These are phyloP conservation scores for Pachyrhynchus sulphureomaculatus DNA, from an alignment of 1,140 invertebrate species.

Conservation along the genomic window DNA sequence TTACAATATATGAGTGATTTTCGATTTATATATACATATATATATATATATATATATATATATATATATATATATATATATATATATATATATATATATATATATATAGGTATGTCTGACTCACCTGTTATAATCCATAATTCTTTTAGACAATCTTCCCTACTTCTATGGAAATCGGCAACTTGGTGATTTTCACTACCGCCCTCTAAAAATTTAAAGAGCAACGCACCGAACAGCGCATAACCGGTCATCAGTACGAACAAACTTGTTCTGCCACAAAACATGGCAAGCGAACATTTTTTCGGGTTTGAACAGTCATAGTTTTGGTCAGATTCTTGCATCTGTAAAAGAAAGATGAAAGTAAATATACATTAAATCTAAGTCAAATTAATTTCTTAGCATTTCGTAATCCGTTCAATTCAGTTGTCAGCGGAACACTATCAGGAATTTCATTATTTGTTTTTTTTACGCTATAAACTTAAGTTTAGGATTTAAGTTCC, in stretches of 20 bases:
- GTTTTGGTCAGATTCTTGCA: constrained; percentile 36
- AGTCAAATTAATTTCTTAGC: not conserved
- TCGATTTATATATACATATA: too few species aligned
- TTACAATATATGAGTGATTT: too few species aligned
- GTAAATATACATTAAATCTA: not conserved
- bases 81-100: too few species aligned
- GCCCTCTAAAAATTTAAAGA: constrained; percentile 61
- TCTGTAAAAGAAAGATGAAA: constrained; percentile 38
- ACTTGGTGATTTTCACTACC: constrained; percentile 55
- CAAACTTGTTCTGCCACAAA: constrained; percentile 57
- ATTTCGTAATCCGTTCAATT: too few species aligned
- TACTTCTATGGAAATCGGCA: constrained; percentile 56
- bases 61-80: too few species aligned
- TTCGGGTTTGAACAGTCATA: constrained; percentile 17
- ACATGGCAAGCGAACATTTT: constrained; percentile 40
- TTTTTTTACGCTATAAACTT: too few species aligned
- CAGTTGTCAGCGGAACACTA: too few species aligned
- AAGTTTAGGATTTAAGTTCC: too few species aligned
- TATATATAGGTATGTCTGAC: too few species aligned
- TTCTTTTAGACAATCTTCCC: constrained; percentile 60
- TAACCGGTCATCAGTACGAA: constrained; percentile 57
- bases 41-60: too few species aligned
- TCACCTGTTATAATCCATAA: constrained; percentile 63
- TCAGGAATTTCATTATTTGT: too few species aligned
- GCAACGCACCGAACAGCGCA: constrained; percentile 56